Evolutionary conservation across 2,797 vertebrate species (phyloP), one percentile per base, ranked within the genome.

Genomic region (Crocodylus rhombifer): DNA sequence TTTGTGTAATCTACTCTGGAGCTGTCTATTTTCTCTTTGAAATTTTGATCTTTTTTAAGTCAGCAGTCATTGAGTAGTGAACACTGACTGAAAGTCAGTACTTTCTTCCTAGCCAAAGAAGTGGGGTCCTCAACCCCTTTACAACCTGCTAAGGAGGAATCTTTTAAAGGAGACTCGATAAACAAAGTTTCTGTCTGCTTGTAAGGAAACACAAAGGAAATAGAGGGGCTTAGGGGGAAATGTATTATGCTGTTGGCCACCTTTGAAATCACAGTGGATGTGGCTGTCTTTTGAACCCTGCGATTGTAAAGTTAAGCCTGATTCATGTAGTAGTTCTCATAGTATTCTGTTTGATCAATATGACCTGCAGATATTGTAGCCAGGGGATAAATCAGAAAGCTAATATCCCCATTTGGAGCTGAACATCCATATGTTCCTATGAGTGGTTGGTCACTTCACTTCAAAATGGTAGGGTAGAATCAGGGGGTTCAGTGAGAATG

Each of bases 1-100:
- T 57, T 74, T 77, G 11, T 65, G 71, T 74, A 18, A 64, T 2
- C 5, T 80, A 13, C 73, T 87, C 91, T 73, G 14, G 42, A 36
- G 23, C 21, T 73, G 42, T 7, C 51, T 73, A 15, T 17, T 65
- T 65, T n/a, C 14, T 65, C 69, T 51, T 73, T 23, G 33, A 9
- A 26, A 14, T 42, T 4, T 13, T 64, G 7, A 8, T 88, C 36
- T 87, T 90, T 92, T 77, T 61, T 78, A 26, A 84, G 80, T 28
- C 57, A 67, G 57, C 21, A 23, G 6, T 20, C 0, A 0, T 51
- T 78, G 7, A 36, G 63, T 61, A 2, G 20, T 77, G 1, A 3
- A n/a, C 61, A 73, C 33, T 21, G 63, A 4, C 75, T 73, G 77
- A 26, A 85, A 96, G 74, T 56, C 78, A 56, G 87, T 77, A 80